phyloP scores from a whole-genome alignment of 2,797 vertebrate genomes.

The Kryptopterus vitreolus region DNA sequence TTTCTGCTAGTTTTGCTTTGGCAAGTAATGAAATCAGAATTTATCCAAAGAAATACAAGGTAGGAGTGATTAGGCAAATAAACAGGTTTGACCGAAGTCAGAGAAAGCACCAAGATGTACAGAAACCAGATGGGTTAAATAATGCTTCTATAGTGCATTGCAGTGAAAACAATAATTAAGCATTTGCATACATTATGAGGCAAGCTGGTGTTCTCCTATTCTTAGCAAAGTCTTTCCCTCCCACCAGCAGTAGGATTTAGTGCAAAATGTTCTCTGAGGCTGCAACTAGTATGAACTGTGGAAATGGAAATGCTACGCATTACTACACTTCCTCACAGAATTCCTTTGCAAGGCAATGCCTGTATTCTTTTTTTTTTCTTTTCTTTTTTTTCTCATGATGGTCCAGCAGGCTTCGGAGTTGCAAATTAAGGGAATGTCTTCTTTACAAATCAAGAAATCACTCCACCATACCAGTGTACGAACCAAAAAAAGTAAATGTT shows the following conservation, averaged over 20 bases:
- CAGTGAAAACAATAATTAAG: slow-evolving; percentile 59
- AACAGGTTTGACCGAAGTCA: slow-evolving; percentile 50
- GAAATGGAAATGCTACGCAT: slow-evolving; percentile 59
- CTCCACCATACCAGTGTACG: slow-evolving; percentile 1
- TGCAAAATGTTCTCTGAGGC: slow-evolving; percentile 68
- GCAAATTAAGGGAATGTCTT: slow-evolving; percentile 32
- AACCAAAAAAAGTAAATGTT: slow-evolving; percentile 26
- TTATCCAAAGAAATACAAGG: slow-evolving; percentile 31
- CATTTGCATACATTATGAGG: slow-evolving; percentile 74
- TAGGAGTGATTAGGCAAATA: slow-evolving; percentile 43
- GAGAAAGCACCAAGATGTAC: slow-evolving; percentile 35
- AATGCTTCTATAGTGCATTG: slow-evolving; percentile 52
- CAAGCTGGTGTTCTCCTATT: slow-evolving; percentile 67
- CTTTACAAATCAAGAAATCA: background rate
- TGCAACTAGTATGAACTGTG: slow-evolving; percentile 60
- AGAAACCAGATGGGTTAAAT: slow-evolving; percentile 42
- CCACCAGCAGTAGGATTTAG: slow-evolving; percentile 64
- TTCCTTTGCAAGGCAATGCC: slow-evolving; percentile 22
- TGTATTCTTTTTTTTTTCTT: background rate
- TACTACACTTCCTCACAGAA: slow-evolving; percentile 24
- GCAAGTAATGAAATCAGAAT: slow-evolving; percentile 58
- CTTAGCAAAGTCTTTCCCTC: slow-evolving; percentile 47
- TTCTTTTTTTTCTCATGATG: background rate
- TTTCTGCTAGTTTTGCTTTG: slow-evolving; percentile 64
- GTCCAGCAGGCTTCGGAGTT: slow-evolving; percentile 33